phyloP scores from a whole-genome alignment of 2,888 invertebrate species.

The Lithosia quadra region DNA sequence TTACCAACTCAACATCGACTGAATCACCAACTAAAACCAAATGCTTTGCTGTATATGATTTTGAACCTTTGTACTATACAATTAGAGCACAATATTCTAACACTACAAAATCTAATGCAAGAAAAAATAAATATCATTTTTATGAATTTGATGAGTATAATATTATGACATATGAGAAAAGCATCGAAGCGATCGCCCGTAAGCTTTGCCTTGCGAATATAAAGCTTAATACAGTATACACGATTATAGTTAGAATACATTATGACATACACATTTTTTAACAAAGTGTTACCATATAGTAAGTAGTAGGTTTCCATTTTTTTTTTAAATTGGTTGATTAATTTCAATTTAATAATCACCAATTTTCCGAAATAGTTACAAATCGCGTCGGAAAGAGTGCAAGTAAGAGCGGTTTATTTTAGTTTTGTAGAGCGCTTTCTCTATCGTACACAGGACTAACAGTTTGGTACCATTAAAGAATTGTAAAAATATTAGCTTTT shows the following conservation, averaged over 20 bases:
- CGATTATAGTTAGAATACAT: slow-evolving; percentile 20
- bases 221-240: slow-evolving; percentile 53
- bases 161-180: slow-evolving; percentile 78
- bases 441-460: no score
- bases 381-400: no score
- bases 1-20: slow-evolving; percentile 16
- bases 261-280: slow-evolving; percentile 19
- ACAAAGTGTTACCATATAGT: no score
- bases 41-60: slow-evolving; percentile 13
- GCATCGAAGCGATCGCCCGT: slow-evolving; percentile 74
- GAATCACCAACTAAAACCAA: slow-evolving; percentile 10
- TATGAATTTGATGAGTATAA: slow-evolving; percentile 34
- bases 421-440: no score
- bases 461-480: no score
- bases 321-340: no score
- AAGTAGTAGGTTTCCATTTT: not conserved
- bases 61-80: not conserved
- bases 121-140: slow-evolving; percentile 27
- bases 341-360: no score
- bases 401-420: no score
- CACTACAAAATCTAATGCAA: slow-evolving; percentile 42
- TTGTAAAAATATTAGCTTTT: no score
- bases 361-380: no score
- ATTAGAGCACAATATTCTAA: slow-evolving; percentile 52
- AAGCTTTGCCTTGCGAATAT: slow-evolving; percentile 72